Base-by-base conservation (phyloP, 2,888 invertebrate genomes). In the Scaeva pyrastri region DNA sequence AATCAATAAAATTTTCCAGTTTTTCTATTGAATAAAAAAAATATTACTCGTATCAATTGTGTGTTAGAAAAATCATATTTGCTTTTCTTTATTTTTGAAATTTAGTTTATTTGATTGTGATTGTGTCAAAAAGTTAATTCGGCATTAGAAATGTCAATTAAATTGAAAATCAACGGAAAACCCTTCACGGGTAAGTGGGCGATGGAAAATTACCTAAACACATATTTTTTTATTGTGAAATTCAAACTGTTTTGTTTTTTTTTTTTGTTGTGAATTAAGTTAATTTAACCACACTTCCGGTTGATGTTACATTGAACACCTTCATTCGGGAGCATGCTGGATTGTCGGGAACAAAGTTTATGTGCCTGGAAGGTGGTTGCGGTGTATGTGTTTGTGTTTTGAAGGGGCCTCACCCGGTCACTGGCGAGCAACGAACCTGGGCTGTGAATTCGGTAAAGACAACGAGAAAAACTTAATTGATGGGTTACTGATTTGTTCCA, bases 301-400 rank as follows among this genome's bases (percentile, higher is more conserved):
- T 89, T 2, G 91, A 92, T 77, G 94, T 94, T 6, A 93, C 94
- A 0, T 91, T 95, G 14, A 95, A 95, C 88, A 93, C 93, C 0
- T 95, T 94, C 87, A 93, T 95, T 73, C 93, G 95, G 10, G 93
- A 95, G 12, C 91, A 93, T 90, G 93, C 94, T 2, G 93, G 93
- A 14, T 90, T 95, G 0, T 93, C 93, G 48, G 95, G 95, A 19
- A 95, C 95, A 0, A 95, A 95, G 89, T 93, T 92, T 60, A 95
- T 95, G 95, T 95, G 95, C 88, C 93, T 93, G 48, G 95, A 95
- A 90, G 95, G 95, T 36, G 95, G 95, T 7, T 96, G 96, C 88
- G 96, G 96, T 0, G 94, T 93, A 10, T 95, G 95, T 88, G 91
- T 93, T 21, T 94, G 94, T 55, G 91, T 93, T 12, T 91, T 93